Base-by-base conservation (phyloP, 2,888 invertebrate species). In the Hipparchia sbordonii region DNA sequence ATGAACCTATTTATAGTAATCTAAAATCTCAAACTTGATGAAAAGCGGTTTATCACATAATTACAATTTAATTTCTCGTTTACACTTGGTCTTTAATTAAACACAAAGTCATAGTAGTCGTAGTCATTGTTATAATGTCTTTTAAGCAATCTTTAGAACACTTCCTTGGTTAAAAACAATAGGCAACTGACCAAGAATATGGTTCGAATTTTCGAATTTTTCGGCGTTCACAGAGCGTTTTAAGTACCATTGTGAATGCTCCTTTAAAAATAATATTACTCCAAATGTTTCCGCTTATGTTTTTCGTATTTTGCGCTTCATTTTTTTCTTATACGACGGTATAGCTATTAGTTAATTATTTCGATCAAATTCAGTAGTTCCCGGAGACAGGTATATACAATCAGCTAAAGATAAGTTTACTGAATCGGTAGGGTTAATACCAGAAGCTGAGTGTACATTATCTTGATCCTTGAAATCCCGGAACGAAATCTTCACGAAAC, bases 1-100 rank as follows among this genome's bases (percentile, higher is more conserved):
- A 87, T 87, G 84, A 87, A 86, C 84, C 85, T 85, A 86, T 56
- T 56, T 63, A 33, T 85, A 82, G 85, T 79, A 80, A 82, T 72
- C 75, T 77, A 77, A 82, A 39, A 82, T 82, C 80, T 79, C 66
- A 75, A 73, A 74, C 68, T 67, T 45, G 67, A 70, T 74, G 74
- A 70, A 65, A 73, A 63, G 66, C 60, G 57, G 51, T 65, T 71
- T 61, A 69, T 60, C 39, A 67, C 59, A 59, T 48, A 23, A 13
- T 8, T 63, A 12, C 10, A 5, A 45, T 46, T 13, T 54, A 9
- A 56, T 56, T 5, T 13, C 46, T 23, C 48, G 23, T 65, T 51
- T 63, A 63, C 63, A 65, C 13, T 51, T 10, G 13, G 23, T 52
- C 9, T 39, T 39, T 39, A 23, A 5, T 65, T 52, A 48, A 62